phyloP scores from a whole-genome alignment of 2,888 invertebrate species.

The Brenthis hecate region DNA sequence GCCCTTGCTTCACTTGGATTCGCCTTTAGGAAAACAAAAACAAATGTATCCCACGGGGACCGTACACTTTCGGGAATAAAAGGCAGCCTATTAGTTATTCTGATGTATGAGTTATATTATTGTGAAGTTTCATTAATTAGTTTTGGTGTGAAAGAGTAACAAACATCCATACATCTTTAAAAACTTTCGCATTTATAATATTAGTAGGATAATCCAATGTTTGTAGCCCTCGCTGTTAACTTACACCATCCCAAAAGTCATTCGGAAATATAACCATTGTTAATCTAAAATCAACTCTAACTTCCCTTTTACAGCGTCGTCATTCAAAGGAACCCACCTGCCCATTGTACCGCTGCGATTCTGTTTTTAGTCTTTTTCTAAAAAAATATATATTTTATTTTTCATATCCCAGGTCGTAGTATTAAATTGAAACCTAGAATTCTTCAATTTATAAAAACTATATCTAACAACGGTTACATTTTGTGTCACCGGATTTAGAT shows the following conservation, averaged over 20 bases:
- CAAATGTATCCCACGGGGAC: too few relatives aligned
- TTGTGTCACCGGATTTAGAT: constrained; percentile 5
- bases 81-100: too few relatives aligned
- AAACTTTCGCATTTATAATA: background rate
- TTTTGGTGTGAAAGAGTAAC: too few relatives aligned
- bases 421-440: constrained; percentile 15
- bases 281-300: constrained; percentile 55
- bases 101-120: too few relatives aligned
- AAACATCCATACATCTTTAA: too few relatives aligned
- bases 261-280: constrained; percentile 49
- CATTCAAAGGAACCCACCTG: constrained; percentile 41
- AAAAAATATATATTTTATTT: constrained; percentile 3
- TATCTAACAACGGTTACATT: constrained; percentile 9
- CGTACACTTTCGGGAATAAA: too few relatives aligned
- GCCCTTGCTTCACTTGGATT: too few relatives aligned
- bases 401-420: constrained; percentile 15
- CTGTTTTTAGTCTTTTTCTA: constrained; percentile 33
- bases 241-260: constrained; percentile 50
- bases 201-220: background rate
- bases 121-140: too few relatives aligned
- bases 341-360: constrained; percentile 31
- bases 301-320: constrained; percentile 43
- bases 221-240: constrained; percentile 42
- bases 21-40: too few relatives aligned
- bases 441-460: constrained; percentile 7